These are phyloP conservation scores for Boloria euphrosyne DNA, from an alignment of 2,888 invertebrate species.

Conservation along the genomic window DNA sequence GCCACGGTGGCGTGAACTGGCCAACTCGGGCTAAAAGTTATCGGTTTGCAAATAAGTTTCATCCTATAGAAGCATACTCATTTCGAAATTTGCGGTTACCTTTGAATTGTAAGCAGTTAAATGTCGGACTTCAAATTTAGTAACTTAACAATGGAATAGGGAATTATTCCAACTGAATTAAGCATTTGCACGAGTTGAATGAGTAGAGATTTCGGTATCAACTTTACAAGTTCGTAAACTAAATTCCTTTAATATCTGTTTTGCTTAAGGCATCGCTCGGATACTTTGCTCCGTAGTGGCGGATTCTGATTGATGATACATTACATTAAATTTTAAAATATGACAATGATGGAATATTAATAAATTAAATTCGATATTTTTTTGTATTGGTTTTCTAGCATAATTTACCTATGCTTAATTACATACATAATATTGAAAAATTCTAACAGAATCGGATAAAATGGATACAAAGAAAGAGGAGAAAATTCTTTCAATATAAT, in stretches of 20 bases:
- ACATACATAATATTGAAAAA: too few species aligned
- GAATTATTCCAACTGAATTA: conserved; percentile 78
- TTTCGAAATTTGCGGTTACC: conserved; percentile 79
- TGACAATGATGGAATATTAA: too few species aligned
- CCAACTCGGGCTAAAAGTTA: conserved; percentile 72
- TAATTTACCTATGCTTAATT: too few species aligned
- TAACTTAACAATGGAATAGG: conserved; percentile 79
- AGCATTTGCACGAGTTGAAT: conserved; percentile 73
- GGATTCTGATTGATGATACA: conserved; percentile 19
- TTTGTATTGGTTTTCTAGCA: too few species aligned
- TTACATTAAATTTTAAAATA: too few species aligned
- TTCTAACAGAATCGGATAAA: too few species aligned
- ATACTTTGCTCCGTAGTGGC: conserved; percentile 53
- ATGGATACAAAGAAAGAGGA: too few species aligned
- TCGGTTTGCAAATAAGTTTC: conserved; percentile 78
- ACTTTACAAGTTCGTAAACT: conserved; percentile 70
- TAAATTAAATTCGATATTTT: too few species aligned
- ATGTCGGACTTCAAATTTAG: conserved; percentile 78
- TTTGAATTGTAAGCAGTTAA: conserved; percentile 81
- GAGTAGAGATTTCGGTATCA: conserved; percentile 70
- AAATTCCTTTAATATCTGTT: conserved; percentile 67
- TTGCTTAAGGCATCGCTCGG: conserved; percentile 59
- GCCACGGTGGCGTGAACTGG: conserved; percentile 59
- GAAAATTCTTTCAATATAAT: too few species aligned
- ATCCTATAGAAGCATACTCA: conserved; percentile 70